Conservation (phyloP, 2,888 invertebrate species). For the Drosophila lacicola region DNA sequence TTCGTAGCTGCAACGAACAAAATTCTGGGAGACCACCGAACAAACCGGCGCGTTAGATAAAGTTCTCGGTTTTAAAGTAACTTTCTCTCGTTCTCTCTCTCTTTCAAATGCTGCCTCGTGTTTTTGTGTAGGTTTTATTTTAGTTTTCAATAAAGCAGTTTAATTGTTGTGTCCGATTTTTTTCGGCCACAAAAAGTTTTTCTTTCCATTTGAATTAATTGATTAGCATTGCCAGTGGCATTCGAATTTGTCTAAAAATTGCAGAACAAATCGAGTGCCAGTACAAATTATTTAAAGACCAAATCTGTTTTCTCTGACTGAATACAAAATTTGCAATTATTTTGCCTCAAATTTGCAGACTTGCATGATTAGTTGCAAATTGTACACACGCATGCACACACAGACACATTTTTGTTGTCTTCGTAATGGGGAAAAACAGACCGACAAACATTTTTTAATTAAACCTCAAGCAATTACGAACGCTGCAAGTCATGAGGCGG, state of each 20-base stretch:
- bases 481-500: slow-evolving; percentile 64
- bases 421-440: slow-evolving; percentile 33
- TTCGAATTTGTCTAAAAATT: slow-evolving; percentile 37
- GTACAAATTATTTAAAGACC: not conserved
- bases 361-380: slow-evolving; percentile 44
- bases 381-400: slow-evolving; percentile 6
- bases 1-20: slow-evolving; percentile 43
- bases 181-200: slow-evolving; percentile 27
- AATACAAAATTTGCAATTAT: slow-evolving; percentile 28
- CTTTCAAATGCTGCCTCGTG: slow-evolving; percentile 1
- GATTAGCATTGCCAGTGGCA: slow-evolving; percentile 59
- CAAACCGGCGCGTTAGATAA: slow-evolving; percentile 33
- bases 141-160: slow-evolving; percentile 40
- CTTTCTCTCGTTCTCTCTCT: not conserved
- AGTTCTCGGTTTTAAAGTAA: slow-evolving; percentile 47
- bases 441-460: slow-evolving; percentile 75
- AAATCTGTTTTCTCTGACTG: slow-evolving; percentile 4
- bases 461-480: slow-evolving; percentile 77
- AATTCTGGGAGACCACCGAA: slow-evolving; percentile 16
- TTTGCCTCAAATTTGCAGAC: slow-evolving; percentile 13
- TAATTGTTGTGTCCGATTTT: slow-evolving; percentile 56
- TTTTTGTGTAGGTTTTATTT: slow-evolving; percentile 6
- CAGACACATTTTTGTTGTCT: slow-evolving; percentile 21
- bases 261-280: slow-evolving; percentile 7
- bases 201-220: slow-evolving; percentile 55